These are phyloP conservation scores for Hypsopygia costalis DNA, from an alignment of 2,888 invertebrate species.

Conservation along the genomic window DNA sequence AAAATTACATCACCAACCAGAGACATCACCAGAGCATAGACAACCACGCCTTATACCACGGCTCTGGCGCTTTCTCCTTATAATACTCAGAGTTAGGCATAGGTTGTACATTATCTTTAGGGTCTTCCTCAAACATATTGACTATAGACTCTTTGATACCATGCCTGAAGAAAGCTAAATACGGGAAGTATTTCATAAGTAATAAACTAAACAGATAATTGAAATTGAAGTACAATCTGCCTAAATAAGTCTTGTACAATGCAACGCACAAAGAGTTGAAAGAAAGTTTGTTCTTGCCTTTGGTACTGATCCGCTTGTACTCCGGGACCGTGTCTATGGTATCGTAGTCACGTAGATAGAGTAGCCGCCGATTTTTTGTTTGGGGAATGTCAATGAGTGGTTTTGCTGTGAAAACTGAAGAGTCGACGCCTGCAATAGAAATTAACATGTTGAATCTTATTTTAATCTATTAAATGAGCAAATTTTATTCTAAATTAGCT, in stretches of 20 bases:
- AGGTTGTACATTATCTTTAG: constrained; percentile 46
- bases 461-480: too few relatives aligned
- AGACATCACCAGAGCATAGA: constrained; percentile 38
- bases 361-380: constrained; percentile 32
- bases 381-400: constrained; percentile 46
- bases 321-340: constrained; percentile 56
- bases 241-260: constrained; percentile 66
- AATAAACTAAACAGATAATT: constrained; percentile 80
- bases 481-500: too few relatives aligned
- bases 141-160: constrained; percentile 82
- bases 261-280: constrained; percentile 26
- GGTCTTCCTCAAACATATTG: constrained; percentile 73
- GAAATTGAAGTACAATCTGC: constrained; percentile 82
- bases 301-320: constrained; percentile 56
- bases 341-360: constrained; percentile 62
- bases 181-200: constrained; percentile 84
- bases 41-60: constrained; percentile 43
- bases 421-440: constrained; percentile 46
- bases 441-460: too few relatives aligned
- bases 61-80: constrained; percentile 27
- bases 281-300: constrained; percentile 45
- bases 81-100: constrained; percentile 54
- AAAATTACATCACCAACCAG: too few relatives aligned
- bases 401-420: constrained; percentile 35
- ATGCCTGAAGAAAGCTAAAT: constrained; percentile 83